Conservation (phyloP, 92 coral and sea anemone genomes). For the Isaurus tuberculatus region DNA sequence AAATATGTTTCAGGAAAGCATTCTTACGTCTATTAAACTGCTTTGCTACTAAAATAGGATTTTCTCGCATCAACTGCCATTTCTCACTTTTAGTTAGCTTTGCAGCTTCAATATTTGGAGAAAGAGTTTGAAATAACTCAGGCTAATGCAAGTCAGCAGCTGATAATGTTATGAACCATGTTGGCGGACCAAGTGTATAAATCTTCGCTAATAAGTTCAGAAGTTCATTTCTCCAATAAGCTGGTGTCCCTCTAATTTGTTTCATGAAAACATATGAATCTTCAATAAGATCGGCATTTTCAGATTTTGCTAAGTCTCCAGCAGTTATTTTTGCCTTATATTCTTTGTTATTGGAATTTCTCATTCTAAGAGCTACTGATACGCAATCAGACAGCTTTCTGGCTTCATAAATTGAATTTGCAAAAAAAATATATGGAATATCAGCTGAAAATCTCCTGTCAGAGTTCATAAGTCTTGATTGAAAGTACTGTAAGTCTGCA, state of each 20-base stretch:
- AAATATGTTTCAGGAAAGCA: conserved; percentile 49
- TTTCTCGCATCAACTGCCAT: conserved; percentile 46
- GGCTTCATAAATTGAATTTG: conserved; percentile 57
- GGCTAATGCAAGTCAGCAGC: conserved; percentile 65
- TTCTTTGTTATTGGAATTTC: conserved; percentile 5
- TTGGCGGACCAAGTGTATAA: too few relatives aligned
- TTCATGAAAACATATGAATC: conserved; percentile 60
- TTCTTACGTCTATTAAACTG: conserved; percentile 57
- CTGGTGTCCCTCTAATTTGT: conserved; percentile 58
- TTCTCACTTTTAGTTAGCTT: conserved; percentile 34
- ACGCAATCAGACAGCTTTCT: conserved; percentile 53
- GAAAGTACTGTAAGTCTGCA: conserved; percentile 59
- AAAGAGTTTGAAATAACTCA: conserved; percentile 36
- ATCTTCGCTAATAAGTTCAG: conserved; percentile 35
- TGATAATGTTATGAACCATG: conserved; percentile 64
- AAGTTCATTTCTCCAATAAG: conserved; percentile 57
- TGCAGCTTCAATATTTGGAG: conserved; percentile 15
- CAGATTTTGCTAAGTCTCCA: conserved; percentile 45
- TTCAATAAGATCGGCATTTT: conserved; percentile 50
- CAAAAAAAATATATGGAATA: conserved; percentile 56
- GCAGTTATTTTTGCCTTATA: conserved; percentile 42
- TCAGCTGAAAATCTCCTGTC: conserved; percentile 56
- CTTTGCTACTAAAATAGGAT: conserved; percentile 55
- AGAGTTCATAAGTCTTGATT: conserved; percentile 48
- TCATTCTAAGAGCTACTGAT: conserved; percentile 64